phyloP scores from a whole-genome alignment of 2,888 invertebrate genomes.

The Mamestra brassicae region DNA sequence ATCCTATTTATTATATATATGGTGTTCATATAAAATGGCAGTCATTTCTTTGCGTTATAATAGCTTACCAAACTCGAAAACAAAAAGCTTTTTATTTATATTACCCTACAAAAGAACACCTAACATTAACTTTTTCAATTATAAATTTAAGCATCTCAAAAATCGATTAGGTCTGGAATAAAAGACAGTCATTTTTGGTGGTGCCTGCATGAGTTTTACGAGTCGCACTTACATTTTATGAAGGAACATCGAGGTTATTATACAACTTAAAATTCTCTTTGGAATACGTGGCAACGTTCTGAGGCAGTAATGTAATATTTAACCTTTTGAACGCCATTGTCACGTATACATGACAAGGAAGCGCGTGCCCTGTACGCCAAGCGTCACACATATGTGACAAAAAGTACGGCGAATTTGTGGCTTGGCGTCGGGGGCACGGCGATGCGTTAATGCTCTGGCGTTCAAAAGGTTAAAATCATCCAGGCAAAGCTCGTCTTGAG shows the following conservation, averaged over 20 bases:
- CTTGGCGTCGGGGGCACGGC: too few species aligned
- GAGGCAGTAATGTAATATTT: neutral
- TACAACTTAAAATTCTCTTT: constrained; percentile 28
- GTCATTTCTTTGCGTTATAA: neutral
- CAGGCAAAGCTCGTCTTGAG: neutral
- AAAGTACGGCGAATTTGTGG: too few species aligned
- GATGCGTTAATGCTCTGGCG: too few species aligned
- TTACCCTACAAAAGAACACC: constrained; percentile 1
- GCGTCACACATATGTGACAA: too few species aligned
- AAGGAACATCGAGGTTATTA: neutral
- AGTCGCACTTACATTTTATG: constrained; percentile 14
- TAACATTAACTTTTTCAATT: neutral
- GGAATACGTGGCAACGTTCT: constrained; percentile 19
- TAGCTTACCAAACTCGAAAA: neutral
- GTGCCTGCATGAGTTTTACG: constrained; percentile 21
- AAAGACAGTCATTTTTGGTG: neutral
- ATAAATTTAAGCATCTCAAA: neutral
- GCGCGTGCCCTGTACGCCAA: too few species aligned
- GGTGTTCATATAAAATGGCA: neutral
- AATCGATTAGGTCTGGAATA: constrained; percentile 3
- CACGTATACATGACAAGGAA: too few species aligned
- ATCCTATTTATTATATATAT: too few species aligned
- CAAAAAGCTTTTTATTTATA: constrained; percentile 1
- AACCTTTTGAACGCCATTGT: too few species aligned
- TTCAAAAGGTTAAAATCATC: constrained; percentile 18